Percentiles rank a stretch among this genome's conserved stretches.
phyloP scores from a whole-genome alignment of 2,797 vertebrate species.

The Scomberomorus guttatus region DNA sequence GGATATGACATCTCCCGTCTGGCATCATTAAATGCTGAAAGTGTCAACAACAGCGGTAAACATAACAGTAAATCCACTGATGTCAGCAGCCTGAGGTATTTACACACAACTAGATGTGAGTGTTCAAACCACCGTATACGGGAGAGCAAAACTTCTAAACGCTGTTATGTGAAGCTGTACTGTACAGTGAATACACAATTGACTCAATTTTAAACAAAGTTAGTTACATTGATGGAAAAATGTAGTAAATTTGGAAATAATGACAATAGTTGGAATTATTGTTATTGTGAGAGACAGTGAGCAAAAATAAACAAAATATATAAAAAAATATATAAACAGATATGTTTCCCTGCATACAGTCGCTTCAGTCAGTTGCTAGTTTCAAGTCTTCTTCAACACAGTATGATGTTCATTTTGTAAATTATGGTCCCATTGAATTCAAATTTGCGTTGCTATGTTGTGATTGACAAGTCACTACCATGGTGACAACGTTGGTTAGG shows the following conservation, averaged over 20 bases:
- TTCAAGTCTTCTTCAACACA: too few relatives aligned
- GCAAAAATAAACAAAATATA: not conserved
- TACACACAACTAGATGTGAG: conserved; percentile 8
- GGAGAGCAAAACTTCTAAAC: not conserved
- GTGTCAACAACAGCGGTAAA: conserved; percentile 33
- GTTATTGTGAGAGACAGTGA: not conserved
- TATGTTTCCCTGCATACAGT: too few relatives aligned
- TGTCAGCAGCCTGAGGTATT: conserved; percentile 19
- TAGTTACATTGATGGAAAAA: not conserved
- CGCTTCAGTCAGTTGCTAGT: too few relatives aligned
- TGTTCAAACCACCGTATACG: not conserved
- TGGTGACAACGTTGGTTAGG: too few relatives aligned
- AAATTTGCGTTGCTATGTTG: too few relatives aligned
- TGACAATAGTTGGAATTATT: not conserved
- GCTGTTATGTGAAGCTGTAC: not conserved
- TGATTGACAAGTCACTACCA: too few relatives aligned
- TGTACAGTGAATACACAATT: not conserved
- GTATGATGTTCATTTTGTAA: too few relatives aligned
- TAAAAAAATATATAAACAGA: too few relatives aligned
- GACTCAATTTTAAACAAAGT: not conserved
- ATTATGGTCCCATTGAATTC: too few relatives aligned
- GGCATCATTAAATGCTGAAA: conserved; percentile 26
- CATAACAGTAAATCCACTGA: conserved; percentile 27
- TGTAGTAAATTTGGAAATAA: not conserved
- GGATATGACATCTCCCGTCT: conserved; percentile 21